Base-by-base conservation (phyloP, 1,140 invertebrate species). In the Drosophila punjabiensis region DNA sequence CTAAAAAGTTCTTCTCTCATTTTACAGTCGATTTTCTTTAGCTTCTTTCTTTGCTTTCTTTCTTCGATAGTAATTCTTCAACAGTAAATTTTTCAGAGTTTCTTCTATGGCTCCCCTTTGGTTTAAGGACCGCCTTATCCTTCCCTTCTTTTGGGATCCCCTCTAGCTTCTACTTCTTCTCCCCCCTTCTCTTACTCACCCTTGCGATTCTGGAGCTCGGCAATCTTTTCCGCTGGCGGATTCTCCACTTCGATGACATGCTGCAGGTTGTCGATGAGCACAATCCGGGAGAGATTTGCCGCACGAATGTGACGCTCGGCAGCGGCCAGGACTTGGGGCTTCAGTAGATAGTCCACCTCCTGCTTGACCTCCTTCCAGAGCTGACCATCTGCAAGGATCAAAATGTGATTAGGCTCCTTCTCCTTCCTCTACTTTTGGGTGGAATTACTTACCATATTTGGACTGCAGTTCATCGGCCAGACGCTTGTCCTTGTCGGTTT, bases 161-260 rank as follows among this genome's bases (percentile, higher is more conserved):
- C 24, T 18, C 8, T 43, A 11, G n/a, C 0, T 5, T 5, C 11
- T 5, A 13, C n/a, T 5, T 47, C 43, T 5, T 47, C 18, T 20
- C 20, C 9, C 20, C 20, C 13, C 4, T 11, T 4, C 18, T 7
- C 5, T 30, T 14, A 88, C 93, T 89, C 87, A 97, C 96, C 96
- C 95, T 96, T 95, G 82, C 96, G 94, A 70, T 96, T 95, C 79
- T 96, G 95, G 14, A 96, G 94, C 14, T 95, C 93, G 87, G 96
- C 94, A 58, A 95, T 95, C 81, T 95, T 94, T 10, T 95, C 94
- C 4, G 95, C 93, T 1, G 94, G 93, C 30, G 96, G 96, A 93
- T 97, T 97, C 93, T 97, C 96, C 70, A 95, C 94, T 76, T 97
- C 95, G 35, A 97, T 97, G 9, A 96, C 95, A 75, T 94, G 94